A percentile compares a stretch with the other conserved stretches of the same genome.
Evolutionary conservation across 53 echinoderm and acorn worm genomes (phyloP).

Genomic region (Holothuria leucospilota): DNA sequence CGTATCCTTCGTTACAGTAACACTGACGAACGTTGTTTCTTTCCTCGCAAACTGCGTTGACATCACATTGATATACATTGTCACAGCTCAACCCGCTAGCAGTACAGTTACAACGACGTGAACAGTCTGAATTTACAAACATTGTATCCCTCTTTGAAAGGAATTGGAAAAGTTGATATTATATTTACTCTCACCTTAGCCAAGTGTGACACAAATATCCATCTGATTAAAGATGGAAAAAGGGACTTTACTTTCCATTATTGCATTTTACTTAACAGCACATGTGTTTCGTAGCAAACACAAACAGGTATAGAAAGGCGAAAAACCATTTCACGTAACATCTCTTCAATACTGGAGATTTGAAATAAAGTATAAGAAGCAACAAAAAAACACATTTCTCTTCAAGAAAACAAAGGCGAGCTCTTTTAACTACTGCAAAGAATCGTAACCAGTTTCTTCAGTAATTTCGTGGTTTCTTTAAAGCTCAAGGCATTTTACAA

Average conservation of each 20-base stretch:
- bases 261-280: not conserved
- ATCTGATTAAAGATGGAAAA: too few relatives aligned
- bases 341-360: too few relatives aligned
- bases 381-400: too few relatives aligned
- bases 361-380: too few relatives aligned
- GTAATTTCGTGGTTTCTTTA: not conserved
- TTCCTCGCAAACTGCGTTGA: constrained; percentile 11
- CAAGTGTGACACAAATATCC: not conserved
- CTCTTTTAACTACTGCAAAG: not conserved
- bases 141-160: not conserved
- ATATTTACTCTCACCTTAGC: not conserved
- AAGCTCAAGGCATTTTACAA: not conserved
- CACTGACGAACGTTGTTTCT: not conserved
- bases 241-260: not conserved
- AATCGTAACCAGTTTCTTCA: not conserved
- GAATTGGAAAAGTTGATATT: not conserved
- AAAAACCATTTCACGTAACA: too few relatives aligned
- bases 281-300: not conserved
- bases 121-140: not conserved
- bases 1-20: not conserved
- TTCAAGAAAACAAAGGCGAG: too few relatives aligned
- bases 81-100: not conserved
- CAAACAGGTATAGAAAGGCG: too few relatives aligned
- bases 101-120: constrained; percentile 12
- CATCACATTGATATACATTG: not conserved